Conservation (phyloP, 2,113 vertebrate species). For the Podocnemis expansa region DNA sequence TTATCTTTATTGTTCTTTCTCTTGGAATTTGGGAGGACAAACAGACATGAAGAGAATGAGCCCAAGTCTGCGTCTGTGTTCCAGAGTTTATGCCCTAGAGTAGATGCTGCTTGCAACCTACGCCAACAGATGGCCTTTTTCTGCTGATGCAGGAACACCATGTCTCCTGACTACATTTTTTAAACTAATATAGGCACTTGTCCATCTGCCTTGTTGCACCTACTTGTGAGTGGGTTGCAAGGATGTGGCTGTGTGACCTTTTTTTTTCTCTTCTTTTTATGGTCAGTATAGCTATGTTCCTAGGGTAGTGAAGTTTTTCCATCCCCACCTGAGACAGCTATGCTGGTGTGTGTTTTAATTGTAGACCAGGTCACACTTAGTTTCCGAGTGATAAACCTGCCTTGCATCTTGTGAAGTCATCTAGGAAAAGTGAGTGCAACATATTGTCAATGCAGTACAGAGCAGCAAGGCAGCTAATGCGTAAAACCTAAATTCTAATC, state of each 20-base stretch:
- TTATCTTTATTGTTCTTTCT: background rate
- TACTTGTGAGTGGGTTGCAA: background rate
- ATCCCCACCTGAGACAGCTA: too few species aligned
- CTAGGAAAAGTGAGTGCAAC: background rate
- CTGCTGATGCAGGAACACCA: background rate
- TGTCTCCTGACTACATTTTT: background rate
- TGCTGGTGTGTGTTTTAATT: background rate
- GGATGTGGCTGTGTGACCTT: too few species aligned
- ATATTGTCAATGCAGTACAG: background rate
- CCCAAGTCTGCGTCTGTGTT: background rate
- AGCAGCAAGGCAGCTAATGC: background rate
- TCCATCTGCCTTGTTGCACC: background rate
- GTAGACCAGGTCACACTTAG: background rate
- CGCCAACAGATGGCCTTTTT: background rate
- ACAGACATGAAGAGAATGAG: background rate
- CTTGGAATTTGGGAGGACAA: slow-evolving; percentile 37
- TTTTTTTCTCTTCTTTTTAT: background rate
- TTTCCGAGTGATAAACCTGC: background rate
- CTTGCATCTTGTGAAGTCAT: background rate
- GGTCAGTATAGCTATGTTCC: background rate
- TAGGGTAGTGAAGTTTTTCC: background rate
- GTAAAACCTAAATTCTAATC: background rate
- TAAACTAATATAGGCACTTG: background rate
- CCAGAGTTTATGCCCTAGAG: background rate
- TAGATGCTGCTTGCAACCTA: background rate